Conservation (phyloP, 2,888 invertebrate genomes). For the Caenorhabditis becei region DNA sequence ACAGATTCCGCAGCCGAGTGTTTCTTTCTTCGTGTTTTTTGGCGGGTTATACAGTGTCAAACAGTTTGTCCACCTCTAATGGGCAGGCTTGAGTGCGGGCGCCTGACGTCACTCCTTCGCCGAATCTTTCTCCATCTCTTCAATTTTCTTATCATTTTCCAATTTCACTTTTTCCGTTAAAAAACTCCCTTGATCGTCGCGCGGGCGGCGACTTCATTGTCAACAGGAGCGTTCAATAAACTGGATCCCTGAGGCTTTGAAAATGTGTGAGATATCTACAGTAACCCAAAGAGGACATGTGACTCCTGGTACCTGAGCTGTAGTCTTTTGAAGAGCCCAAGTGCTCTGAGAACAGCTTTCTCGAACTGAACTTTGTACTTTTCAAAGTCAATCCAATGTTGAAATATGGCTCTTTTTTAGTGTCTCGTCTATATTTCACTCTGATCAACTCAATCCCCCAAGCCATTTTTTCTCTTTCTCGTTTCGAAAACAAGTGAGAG, state of each 20-base stretch:
- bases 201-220: not conserved
- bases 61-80: slow-evolving; percentile 19
- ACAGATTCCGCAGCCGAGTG: not conserved
- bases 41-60: slow-evolving; percentile 18
- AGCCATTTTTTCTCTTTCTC: slow-evolving; percentile 19
- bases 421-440: not conserved
- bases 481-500: slow-evolving; percentile 1
- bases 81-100: slow-evolving; percentile 1
- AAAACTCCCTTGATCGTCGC: not conserved
- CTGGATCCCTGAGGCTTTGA: not conserved
- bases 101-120: slow-evolving; percentile 36
- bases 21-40: slow-evolving; percentile 3
- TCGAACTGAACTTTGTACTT: no score
- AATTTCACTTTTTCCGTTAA: not conserved
- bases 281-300: no score
- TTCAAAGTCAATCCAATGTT: no score
- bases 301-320: no score
- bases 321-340: no score
- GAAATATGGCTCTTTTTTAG: no score
- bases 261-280: no score
- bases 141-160: not conserved
- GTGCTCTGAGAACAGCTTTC: no score
- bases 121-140: slow-evolving; percentile 32
- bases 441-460: not conserved
- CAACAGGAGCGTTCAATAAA: not conserved